Evolutionary conservation across 2,113 vertebrate genomes (phyloP), one percentile per base, ranked within the genome.

Genomic region (Acanthochromis polyacanthus): DNA sequence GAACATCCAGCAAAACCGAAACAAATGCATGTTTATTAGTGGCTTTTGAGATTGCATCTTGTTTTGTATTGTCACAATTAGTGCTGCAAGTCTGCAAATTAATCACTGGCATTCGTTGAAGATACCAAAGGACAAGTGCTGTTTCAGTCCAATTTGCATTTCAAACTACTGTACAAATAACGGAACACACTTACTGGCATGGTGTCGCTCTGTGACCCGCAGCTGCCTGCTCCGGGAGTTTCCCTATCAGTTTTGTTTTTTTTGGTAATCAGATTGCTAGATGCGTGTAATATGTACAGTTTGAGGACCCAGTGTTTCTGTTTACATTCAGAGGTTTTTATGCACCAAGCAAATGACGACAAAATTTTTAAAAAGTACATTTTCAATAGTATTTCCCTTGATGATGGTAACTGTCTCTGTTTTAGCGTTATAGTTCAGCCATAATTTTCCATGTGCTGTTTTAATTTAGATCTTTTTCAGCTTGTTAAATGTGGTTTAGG

Each of bases 101-200:
- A 70, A 56, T 84, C n/a, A 51, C 7, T 23, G 25, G 5, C 5
- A 15, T 16, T 64, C 20, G 40, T 40, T 53, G 32, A 55, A 59
- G 7, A 62, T 4, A 43, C 3, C 10, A 45, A 43, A 70, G 20
- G 19, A 74, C 45, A 25, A 82, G 10, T 19, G 15, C 23, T 32
- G 55, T 64, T 82, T 80, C 25, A 25, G 28, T 64, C 11, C 32
- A 3, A 82, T 85, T 83, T 85, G 80, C 80, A 81, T 87, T 50
- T 82, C 46, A 75, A 17, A 48, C 59, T 10, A 23, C 43, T 48
- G 71, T 23, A 22, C 14, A 45, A 57, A 23, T 66, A 45, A 50
- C 36, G 15, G 14, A 22, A 48, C 51, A 58, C 9, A 19, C 16
- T 77, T 82, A 53, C 82, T 80, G 72, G 75, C 67, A 79, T 53